These are phyloP conservation scores for Spicauda simplicius DNA, from an alignment of 2,888 invertebrate species.

Conservation along the genomic window DNA sequence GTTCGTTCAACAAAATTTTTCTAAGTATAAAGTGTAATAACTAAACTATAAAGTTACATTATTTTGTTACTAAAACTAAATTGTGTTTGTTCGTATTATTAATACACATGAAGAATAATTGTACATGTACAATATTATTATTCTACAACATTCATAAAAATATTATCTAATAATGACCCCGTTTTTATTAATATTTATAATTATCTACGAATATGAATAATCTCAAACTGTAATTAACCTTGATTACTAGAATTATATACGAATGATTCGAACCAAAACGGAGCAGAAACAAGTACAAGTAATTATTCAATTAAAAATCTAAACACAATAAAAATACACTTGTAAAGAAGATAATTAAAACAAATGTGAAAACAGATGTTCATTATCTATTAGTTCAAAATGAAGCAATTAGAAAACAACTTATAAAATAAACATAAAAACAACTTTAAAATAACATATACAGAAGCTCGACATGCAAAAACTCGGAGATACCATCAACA, in stretches of 20 bases:
- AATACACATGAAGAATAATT: too few relatives aligned
- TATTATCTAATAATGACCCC: too few relatives aligned
- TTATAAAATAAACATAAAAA: slow-evolving; percentile 5
- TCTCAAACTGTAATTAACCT: neutral
- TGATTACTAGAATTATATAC: too few relatives aligned
- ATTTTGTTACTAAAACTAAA: too few relatives aligned
- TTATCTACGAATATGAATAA: neutral
- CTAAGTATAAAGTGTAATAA: too few relatives aligned
- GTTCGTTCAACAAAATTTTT: too few relatives aligned
- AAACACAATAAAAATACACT: neutral
- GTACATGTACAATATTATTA: too few relatives aligned
- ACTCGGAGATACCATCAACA: slow-evolving; percentile 33
- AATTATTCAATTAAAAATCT: neutral
- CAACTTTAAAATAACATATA: slow-evolving; percentile 15
- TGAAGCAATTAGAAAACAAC: slow-evolving; percentile 13
- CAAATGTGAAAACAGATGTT: neutral
- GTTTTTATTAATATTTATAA: too few relatives aligned
- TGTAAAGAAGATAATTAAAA: too few relatives aligned
- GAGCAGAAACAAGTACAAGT: neutral
- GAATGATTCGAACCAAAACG: neutral
- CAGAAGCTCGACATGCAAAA: slow-evolving; percentile 36
- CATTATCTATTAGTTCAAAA: neutral
- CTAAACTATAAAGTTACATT: too few relatives aligned
- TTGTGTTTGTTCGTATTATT: too few relatives aligned
- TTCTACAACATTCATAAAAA: too few relatives aligned